Evolutionary conservation across 2,113 vertebrate species (phyloP), one percentile per base, ranked within the genome.

Genomic region (Alces alces): DNA sequence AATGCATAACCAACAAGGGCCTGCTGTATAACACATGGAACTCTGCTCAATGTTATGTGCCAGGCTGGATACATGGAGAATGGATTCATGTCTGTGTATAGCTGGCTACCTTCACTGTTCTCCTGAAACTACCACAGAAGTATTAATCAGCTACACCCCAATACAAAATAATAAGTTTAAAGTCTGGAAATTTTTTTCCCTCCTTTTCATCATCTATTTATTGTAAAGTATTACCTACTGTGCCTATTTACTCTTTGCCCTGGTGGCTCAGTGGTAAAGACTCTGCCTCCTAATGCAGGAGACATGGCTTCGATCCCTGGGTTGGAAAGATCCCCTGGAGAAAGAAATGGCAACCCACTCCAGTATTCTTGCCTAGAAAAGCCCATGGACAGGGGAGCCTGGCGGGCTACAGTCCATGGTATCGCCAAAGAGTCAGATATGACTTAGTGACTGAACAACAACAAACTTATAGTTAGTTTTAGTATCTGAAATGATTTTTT

Each of bases 251-350:
- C 23, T 90, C 73, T 92, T 86, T 58, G 54, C 58, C n/a, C n/a
- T 39, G 10, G 66, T 23, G n/a, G n/a, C 66, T 73, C 66, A 73
- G 19, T 73, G 66, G 2, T 70, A 73, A 73, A 73, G n/a, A 39
- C 23, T 73, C 19, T 39, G n/a, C 21, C n/a, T 70, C 10, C 19
- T 25, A 11, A 73, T 39, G 9, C n/a, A 70, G n/a, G 10, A 70
- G 9, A 70, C 10, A 12, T 0, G 0, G 19, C 19, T 70, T 70
- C 0, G 0, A 23, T 70, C 19, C n/a, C 66, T 39, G n/a, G 5
- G n/a, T 70, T 12, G 10, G n/a, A 10, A 73, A 73, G 66, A 39
- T 73, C 66, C 66, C 23, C 10, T 73, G 36, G 5, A 73, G n/a
- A 19, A 39, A 19, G 19, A 39, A 70, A 70, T 39, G 66, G 19